Evolutionary conservation across 2,797 vertebrate species (phyloP), one percentile per base, ranked within the genome.

Genomic region (Carcharodon carcharias): DNA sequence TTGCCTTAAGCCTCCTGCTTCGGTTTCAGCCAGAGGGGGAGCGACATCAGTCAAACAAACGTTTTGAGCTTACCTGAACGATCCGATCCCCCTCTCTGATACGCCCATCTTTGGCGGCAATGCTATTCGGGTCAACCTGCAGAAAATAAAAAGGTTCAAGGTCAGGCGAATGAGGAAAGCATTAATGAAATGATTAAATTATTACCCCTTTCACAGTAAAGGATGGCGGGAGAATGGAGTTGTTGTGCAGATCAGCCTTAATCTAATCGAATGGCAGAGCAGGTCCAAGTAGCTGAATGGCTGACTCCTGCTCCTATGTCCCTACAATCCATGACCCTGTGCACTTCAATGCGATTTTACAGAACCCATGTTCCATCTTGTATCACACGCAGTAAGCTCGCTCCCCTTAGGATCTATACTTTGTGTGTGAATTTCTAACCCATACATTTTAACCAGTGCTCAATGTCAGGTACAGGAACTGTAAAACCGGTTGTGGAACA

Each of bases 21-120:
- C 21, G 1, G 12, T 45, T 65, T 61, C 58, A 16, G 45, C 93
- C 21, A 45, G 26, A 95, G 40, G 67, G 40, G 21, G 40, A 4
- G 93, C 12, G 1, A 31, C 12, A 31, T 95, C 23, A 35, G 45
- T 69, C 92, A 40, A n/a, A 40, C 18, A 26, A 23, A 94, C n/a
- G 23, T 50, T 67, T 77, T 69, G n/a, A 3, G 8, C 28, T 63
- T 98, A 99, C 99, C 98, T 99, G 99, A 97, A 99, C 97, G 97
- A 99, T 99, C 82, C 99, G 98, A 96, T 99, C 99, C 88, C 99
- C 99, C 97, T 99, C 99, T 92, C 98, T 98, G 97, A 99, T 99
- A 71, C 99, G 98, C 67, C 99, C 99, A 1, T 99, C 99, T 97
- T 98, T 98, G 96, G 99, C 99, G 88, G 99, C 99, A 40, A 99